Evolutionary conservation across 2,797 vertebrate species (phyloP), one percentile per base, ranked within the genome.

Genomic region (Peromyscus eremicus): DNA sequence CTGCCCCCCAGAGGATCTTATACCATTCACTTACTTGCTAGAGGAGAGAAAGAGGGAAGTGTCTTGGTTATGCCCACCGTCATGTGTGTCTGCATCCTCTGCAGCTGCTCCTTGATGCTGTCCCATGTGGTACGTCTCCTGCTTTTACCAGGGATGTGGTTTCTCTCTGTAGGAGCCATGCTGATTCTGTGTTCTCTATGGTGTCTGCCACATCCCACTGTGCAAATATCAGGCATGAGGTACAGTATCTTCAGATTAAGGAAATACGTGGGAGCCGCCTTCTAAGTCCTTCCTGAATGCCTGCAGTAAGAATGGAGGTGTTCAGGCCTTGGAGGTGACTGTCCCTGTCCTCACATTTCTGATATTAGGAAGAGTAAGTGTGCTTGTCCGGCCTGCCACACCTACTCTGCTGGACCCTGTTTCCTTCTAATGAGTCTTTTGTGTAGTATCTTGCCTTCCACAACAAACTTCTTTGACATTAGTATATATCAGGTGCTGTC

Each of bases 381-480:
- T 9, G 23, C 1, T 70, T 34, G 0, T 29, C 7, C 14, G 52
- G 1, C 52, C 64, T n/a, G 13, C 57, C 29, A 92, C 27, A 10
- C 37, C 34, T 12, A 6, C 8, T 64, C 55, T 23, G 0, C 37
- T 32, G 60, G 88, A 40, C 25, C 25, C 84, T 71, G 12, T 34
- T 77, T 66, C 71, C 96, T 94, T 49, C 73, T 82, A 37, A 19
- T 1, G 73, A 29, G 49, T 92, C 62, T 92, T 32, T 84, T 89
- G 46, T 79, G 27, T n/a, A 34, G 2, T 37, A 70, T 55, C 49
- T 91, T 66, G 80, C 27, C 66, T 10, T 79, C 57, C 13, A 81
- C 64, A 57, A 85, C 71, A 81, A 85, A 86, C 17, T 57, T 96
- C 89, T 92, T 84, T 49, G 62, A 95, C 66, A 60, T 92, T 6